These are phyloP conservation scores for Sceloporus undulatus DNA, from an alignment of 2,113 vertebrate genomes.

Conservation along the genomic window DNA sequence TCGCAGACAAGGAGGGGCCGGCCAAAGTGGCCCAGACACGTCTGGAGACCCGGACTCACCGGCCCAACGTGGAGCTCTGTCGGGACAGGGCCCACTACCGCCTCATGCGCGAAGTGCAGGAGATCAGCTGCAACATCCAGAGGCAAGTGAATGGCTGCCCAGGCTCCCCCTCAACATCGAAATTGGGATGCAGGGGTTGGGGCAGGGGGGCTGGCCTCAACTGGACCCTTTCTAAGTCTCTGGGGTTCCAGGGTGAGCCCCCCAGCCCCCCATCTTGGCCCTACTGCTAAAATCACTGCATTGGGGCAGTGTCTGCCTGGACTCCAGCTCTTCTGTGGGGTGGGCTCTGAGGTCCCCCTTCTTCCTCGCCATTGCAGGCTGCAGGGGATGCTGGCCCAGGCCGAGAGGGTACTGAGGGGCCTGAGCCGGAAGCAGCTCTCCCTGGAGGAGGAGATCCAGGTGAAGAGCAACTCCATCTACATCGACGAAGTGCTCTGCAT, in stretches of 20 bases:
- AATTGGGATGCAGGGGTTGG: too few relatives aligned
- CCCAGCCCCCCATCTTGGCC: neutral
- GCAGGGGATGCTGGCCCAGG: slow-evolving; percentile 74
- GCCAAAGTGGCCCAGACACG: slow-evolving; percentile 83
- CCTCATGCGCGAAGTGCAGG: slow-evolving; percentile 84
- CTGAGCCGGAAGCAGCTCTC: slow-evolving; percentile 82
- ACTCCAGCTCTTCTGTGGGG: too few relatives aligned
- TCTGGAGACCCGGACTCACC: slow-evolving; percentile 78
- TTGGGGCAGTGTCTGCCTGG: too few relatives aligned
- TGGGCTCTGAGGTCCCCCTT: too few relatives aligned
- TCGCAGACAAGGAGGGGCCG: slow-evolving; percentile 81
- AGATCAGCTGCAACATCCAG: slow-evolving; percentile 79
- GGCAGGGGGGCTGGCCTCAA: too few relatives aligned
- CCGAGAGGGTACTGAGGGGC: slow-evolving; percentile 80
- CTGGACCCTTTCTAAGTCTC: neutral
- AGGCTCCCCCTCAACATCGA: too few relatives aligned
- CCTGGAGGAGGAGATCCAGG: slow-evolving; percentile 87
- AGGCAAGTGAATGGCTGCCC: slow-evolving; percentile 76
- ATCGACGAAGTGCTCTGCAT: slow-evolving; percentile 90
- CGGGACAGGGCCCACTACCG: slow-evolving; percentile 80
- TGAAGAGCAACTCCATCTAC: slow-evolving; percentile 87
- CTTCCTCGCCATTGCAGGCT: slow-evolving; percentile 73
- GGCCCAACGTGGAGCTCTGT: slow-evolving; percentile 88
- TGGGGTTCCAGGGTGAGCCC: neutral
- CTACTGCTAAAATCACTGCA: too few relatives aligned